phyloP scores from a whole-genome alignment of 1,140 invertebrate genomes.

The Drosophila simulans region DNA sequence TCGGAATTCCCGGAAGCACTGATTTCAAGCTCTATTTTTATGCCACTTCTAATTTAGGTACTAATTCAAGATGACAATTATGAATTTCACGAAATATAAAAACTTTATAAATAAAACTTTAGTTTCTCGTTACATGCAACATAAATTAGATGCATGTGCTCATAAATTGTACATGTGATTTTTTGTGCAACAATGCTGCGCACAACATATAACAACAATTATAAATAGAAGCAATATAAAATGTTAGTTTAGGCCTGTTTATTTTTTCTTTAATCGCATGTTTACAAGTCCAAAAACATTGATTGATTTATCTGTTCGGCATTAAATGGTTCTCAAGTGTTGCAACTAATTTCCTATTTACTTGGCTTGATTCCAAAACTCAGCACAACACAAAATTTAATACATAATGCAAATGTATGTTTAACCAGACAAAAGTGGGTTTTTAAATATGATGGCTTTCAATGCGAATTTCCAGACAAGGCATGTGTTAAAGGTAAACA shows the following conservation, averaged over 20 bases:
- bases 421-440: neutral
- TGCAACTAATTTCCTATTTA: neutral
- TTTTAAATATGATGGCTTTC: conserved; percentile 6
- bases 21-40: neutral
- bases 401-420: neutral
- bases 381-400: neutral
- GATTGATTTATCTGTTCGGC: conserved; percentile 3
- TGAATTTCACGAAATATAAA: too few species aligned
- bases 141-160: too few species aligned
- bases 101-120: too few species aligned
- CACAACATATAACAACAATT: neutral
- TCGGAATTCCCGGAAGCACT: conserved; percentile 1
- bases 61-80: too few species aligned
- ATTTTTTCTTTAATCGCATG: conserved; percentile 6
- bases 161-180: too few species aligned
- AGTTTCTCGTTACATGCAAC: too few species aligned
- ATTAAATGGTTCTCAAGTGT: neutral
- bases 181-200: too few species aligned
- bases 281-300: neutral
- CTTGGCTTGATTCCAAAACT: neutral
- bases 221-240: neutral
- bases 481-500: conserved; percentile 17
- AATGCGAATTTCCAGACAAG: conserved; percentile 5
- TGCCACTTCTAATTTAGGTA: too few species aligned
- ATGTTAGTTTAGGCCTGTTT: neutral